These are phyloP conservation scores for Dicentrarchus labrax DNA, from an alignment of 2,113 vertebrate species.

Conservation along the genomic window DNA sequence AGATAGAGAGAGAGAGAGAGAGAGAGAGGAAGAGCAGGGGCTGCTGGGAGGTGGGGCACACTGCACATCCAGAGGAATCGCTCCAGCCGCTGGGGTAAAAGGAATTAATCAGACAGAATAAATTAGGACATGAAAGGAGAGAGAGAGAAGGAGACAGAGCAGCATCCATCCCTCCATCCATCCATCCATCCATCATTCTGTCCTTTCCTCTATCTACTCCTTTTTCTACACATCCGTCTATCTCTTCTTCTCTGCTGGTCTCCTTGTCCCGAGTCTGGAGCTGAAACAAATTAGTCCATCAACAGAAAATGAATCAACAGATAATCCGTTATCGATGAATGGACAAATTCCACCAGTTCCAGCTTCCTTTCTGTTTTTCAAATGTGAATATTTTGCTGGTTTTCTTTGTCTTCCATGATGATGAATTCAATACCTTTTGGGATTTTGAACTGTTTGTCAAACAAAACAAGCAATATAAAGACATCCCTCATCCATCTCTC, in stretches of 20 bases:
- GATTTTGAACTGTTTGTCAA: background rate
- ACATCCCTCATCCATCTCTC: background rate
- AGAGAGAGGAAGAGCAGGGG: constrained; percentile 15
- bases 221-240: background rate
- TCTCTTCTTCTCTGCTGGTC: background rate
- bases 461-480: background rate
- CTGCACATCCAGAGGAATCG: constrained; percentile 66
- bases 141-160: constrained; percentile 25
- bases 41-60: constrained; percentile 53
- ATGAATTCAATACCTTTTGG: background rate
- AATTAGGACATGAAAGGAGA: constrained; percentile 82
- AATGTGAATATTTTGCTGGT: background rate
- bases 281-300: background rate
- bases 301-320: background rate
- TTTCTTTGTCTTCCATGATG: background rate
- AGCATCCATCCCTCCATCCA: constrained; percentile 22
- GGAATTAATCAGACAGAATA: constrained; percentile 84
- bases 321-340: background rate
- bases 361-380: background rate
- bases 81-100: constrained; percentile 73
- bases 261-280: background rate
- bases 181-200: constrained; percentile 32
- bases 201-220: background rate
- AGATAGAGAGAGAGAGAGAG: constrained; percentile 9
- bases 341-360: no score